Percentiles rank a stretch among this genome's conserved stretches.
Evolutionary conservation across 2,888 invertebrate species (phyloP).

Genomic region (Thymelicus acteon): DNA sequence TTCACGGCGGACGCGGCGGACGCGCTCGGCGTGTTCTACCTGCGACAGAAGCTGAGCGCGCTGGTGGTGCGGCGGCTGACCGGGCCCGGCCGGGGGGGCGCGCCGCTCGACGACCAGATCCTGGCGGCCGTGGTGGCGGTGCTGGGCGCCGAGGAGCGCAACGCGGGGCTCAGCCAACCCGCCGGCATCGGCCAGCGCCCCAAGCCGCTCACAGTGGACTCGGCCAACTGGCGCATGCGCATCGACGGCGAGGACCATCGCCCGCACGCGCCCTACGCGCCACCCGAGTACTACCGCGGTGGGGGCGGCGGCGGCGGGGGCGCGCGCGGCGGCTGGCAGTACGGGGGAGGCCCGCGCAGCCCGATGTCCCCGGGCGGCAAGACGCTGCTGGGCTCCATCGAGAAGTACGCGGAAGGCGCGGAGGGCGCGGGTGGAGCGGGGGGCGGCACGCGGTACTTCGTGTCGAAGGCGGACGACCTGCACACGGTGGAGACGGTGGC

Average conservation of each 20-base stretch:
- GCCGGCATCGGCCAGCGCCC: slow-evolving; percentile 91
- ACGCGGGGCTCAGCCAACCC: slow-evolving; percentile 88
- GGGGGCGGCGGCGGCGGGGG: too few relatives aligned
- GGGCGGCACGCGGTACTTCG: slow-evolving; percentile 75
- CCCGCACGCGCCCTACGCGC: too few relatives aligned
- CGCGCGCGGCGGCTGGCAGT: too few relatives aligned
- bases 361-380: slow-evolving; percentile 71
- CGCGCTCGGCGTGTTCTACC: slow-evolving; percentile 86
- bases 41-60: slow-evolving; percentile 90
- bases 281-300: too few relatives aligned
- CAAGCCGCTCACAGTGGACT: slow-evolving; percentile 86
- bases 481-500: slow-evolving; percentile 84
- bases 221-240: slow-evolving; percentile 73
- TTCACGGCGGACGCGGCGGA: slow-evolving; percentile 89
- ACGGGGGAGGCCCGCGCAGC: slow-evolving; percentile 55
- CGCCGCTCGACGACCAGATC: slow-evolving; percentile 87
- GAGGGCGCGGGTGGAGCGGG: slow-evolving; percentile 48
- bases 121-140: slow-evolving; percentile 87
- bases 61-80: slow-evolving; percentile 86
- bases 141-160: slow-evolving; percentile 89
- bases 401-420: slow-evolving; percentile 64
- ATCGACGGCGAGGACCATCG: slow-evolving; percentile 58
- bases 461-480: slow-evolving; percentile 85
- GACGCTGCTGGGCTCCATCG: slow-evolving; percentile 69
- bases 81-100: slow-evolving; percentile 83